Conservation (phyloP, 2,888 invertebrate genomes). For the Phasia obesa region DNA sequence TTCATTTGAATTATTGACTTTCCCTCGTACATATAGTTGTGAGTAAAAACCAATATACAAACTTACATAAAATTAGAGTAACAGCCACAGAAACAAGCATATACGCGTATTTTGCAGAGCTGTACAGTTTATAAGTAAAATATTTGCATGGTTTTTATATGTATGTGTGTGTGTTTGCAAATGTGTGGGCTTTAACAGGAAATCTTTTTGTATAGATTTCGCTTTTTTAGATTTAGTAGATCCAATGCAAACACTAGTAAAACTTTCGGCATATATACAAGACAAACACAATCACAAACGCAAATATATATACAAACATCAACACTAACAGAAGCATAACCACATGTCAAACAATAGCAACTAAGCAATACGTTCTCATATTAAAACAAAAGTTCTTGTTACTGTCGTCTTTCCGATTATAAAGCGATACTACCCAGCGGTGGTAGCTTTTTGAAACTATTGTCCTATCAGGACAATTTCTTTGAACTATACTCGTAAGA, state of each 20-base stretch:
- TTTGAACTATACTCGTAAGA: too few relatives aligned
- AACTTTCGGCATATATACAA: conserved; percentile 38
- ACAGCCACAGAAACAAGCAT: neutral
- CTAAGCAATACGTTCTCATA: conserved; percentile 31
- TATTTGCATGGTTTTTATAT: neutral
- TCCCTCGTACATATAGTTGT: neutral
- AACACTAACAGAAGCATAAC: conserved; percentile 15
- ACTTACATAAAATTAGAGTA: neutral
- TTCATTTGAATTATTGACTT: too few relatives aligned
- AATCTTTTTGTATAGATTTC: conserved; percentile 42
- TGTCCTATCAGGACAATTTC: too few relatives aligned
- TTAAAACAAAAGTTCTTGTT: conserved; percentile 31
- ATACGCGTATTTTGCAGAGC: conserved; percentile 10
- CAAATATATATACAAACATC: neutral
- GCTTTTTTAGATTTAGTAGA: conserved; percentile 43
- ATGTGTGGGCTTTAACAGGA: conserved; percentile 41
- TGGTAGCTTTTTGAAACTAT: too few relatives aligned
- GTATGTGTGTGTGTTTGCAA: neutral
- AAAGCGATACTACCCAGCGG: neutral
- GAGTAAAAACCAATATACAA: neutral
- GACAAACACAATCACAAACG: conserved; percentile 12
- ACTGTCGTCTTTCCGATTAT: conserved; percentile 8
- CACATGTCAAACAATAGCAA: conserved; percentile 57
- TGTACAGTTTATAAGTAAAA: neutral
- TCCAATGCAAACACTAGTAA: conserved; percentile 59